A percentile compares a stretch with the other conserved stretches of the same genome.
These are phyloP conservation scores for Palaemon carinicauda DNA, from an alignment of 1,140 invertebrate genomes.

Conservation along the genomic window DNA sequence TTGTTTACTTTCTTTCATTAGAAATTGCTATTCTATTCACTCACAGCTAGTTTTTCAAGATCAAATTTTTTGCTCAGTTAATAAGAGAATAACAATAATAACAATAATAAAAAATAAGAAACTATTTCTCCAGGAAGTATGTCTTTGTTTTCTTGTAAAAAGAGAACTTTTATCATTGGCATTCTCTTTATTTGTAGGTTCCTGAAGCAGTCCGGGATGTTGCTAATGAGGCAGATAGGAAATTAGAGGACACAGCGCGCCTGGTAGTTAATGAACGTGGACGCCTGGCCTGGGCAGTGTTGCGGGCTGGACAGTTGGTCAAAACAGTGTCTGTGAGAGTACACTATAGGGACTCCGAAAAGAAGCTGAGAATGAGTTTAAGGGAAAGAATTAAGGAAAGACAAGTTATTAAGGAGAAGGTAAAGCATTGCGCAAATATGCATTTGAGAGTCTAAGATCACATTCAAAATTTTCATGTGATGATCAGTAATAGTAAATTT, in stretches of 20 bases:
- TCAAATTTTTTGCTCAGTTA: no score
- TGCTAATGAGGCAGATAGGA: background rate
- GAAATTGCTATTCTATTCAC: no score
- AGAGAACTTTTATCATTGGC: background rate
- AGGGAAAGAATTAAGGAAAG: conserved; percentile 26
- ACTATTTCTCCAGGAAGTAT: no score
- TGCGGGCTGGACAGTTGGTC: conserved; percentile 33
- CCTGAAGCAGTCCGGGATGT: conserved; percentile 5
- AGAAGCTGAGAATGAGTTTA: conserved; percentile 7
- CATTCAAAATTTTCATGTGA: background rate
- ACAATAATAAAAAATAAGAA: no score
- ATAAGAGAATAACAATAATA: no score
- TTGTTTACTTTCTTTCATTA: no score
- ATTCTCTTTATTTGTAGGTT: background rate
- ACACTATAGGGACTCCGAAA: conserved; percentile 21
- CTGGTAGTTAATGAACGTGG: conserved; percentile 15
- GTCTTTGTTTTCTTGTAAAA: no score
- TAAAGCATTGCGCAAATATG: background rate
- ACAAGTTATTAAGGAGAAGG: conserved; percentile 27
- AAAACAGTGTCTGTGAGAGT: conserved; percentile 16
- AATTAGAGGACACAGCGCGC: background rate
- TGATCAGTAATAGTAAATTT: no score
- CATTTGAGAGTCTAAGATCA: background rate
- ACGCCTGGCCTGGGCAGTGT: conserved; percentile 38
- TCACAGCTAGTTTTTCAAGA: no score